Evolutionary conservation across 2,113 vertebrate species (phyloP).

Genomic region (Otocyon megalotis): DNA sequence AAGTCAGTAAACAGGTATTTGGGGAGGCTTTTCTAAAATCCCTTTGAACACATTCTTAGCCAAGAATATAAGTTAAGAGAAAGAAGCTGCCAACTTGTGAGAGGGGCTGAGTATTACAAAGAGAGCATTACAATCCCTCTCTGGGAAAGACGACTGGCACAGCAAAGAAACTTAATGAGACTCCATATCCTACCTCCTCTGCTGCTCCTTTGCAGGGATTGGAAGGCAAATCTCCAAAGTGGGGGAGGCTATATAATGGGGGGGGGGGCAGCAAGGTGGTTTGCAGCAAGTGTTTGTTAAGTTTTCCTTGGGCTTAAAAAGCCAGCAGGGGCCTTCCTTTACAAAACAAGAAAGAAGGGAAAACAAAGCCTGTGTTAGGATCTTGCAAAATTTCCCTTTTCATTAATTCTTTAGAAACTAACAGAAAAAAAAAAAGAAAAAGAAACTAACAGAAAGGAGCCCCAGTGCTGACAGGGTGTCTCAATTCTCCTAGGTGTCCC

Average conservation of each 20-base stretch:
- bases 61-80: conserved; percentile 74
- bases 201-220: conserved; percentile 57
- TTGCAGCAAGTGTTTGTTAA: conserved; percentile 72
- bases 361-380: conserved; percentile 49
- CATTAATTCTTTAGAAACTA: conserved; percentile 36
- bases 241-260: conserved; percentile 48
- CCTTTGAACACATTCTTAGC: conserved; percentile 74
- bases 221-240: conserved; percentile 53
- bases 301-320: conserved; percentile 77
- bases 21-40: conserved; percentile 79
- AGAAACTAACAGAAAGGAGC: background rate
- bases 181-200: conserved; percentile 66
- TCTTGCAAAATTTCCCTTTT: conserved; percentile 38
- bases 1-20: conserved; percentile 78
- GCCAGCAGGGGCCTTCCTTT: conserved; percentile 62
- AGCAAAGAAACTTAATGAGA: conserved; percentile 80
- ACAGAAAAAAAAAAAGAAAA: background rate
- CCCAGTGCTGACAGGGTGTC: background rate
- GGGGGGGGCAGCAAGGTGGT: conserved; percentile 60
- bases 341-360: conserved; percentile 68
- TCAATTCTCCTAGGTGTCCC: background rate
- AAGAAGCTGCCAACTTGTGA: conserved; percentile 74
- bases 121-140: conserved; percentile 57
- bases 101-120: conserved; percentile 65
- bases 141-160: conserved; percentile 72